Evolutionary conservation across 2,888 invertebrate species (phyloP).

Genomic region (Taphrorychus bicolor): DNA sequence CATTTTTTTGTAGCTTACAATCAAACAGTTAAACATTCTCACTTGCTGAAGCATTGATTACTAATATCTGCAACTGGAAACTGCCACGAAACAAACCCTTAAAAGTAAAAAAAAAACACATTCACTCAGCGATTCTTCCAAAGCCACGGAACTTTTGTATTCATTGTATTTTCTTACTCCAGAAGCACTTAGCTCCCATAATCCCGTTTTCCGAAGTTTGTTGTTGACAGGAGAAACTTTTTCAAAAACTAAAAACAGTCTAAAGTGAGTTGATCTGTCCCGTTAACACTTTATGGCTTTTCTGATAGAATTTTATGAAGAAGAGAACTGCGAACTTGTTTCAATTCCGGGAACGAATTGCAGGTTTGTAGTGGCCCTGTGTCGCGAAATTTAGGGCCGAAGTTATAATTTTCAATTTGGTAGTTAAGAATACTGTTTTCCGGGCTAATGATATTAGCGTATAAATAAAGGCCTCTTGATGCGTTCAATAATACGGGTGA

Average conservation of each 20-base stretch:
- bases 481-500: no score
- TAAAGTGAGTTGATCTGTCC: neutral
- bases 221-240: neutral
- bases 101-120: no score
- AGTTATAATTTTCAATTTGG: constrained; percentile 6
- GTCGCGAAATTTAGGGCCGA: neutral
- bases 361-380: neutral
- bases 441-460: no score
- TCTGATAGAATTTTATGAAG: neutral
- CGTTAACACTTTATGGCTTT: neutral
- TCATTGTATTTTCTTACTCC: no score
- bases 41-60: no score
- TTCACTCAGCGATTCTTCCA: neutral
- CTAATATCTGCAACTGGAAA: no score
- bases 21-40: no score
- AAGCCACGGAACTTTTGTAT: no score
- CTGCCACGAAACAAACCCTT: no score
- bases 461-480: no score
- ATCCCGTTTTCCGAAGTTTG: neutral
- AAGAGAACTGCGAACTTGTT: neutral
- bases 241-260: neutral
- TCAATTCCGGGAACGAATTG: neutral
- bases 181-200: neutral
- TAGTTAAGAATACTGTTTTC: neutral
- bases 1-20: no score